Percentiles rank a stretch among this genome's conserved stretches.
These are phyloP conservation scores for Neosilurus hyrtlii DNA, from an alignment of 2,797 vertebrate species.

Conservation along the genomic window DNA sequence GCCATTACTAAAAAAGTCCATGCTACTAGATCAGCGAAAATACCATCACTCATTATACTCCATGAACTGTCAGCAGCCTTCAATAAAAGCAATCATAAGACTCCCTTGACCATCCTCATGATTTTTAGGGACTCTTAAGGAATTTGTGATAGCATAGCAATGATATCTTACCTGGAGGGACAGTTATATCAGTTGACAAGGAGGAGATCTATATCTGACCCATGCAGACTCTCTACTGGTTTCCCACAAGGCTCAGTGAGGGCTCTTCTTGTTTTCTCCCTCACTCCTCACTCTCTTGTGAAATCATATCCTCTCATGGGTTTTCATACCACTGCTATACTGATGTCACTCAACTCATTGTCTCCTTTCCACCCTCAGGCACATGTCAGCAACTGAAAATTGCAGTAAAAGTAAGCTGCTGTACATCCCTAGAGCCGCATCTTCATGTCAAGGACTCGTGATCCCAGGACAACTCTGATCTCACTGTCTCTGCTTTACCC, in stretches of 20 bases:
- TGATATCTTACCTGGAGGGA: not conserved
- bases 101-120: too few relatives aligned
- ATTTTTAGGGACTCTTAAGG: not conserved
- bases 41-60: not conserved
- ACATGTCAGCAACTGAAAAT: constrained; percentile 10
- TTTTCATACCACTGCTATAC: not conserved
- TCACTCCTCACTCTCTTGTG: not conserved
- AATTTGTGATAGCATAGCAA: not conserved
- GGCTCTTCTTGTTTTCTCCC: not conserved
- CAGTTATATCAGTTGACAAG: not conserved
- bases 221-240: not conserved
- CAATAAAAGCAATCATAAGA: not conserved
- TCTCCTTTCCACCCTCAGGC: not conserved
- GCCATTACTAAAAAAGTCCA: not conserved
- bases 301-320: not conserved
- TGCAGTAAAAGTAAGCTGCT: not conserved
- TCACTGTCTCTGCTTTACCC: constrained; percentile 1
- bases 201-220: not conserved
- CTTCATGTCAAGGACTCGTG: not conserved
- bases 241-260: not conserved
- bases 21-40: not conserved
- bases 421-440: not conserved
- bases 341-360: constrained; percentile 1
- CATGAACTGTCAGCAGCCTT: not conserved
- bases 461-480: not conserved